Conservation (phyloP, 2,113 vertebrate genomes). For the Ramphastos sulfuratus region DNA sequence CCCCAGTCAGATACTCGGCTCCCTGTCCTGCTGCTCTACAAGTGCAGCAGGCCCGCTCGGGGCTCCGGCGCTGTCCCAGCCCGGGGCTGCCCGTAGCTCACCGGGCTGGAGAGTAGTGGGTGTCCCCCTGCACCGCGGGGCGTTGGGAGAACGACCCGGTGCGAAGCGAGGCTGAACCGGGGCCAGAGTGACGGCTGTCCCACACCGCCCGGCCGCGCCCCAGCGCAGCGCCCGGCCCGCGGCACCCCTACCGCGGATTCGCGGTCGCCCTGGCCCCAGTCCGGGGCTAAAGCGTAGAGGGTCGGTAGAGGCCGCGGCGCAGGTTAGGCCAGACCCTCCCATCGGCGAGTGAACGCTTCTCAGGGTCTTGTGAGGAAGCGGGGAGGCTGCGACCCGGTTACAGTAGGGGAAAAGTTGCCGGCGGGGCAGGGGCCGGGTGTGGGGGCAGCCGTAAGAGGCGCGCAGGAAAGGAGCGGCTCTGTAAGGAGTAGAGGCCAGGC, state of each 20-base stretch:
- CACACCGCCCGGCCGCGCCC: background rate
- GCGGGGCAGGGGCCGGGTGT: background rate
- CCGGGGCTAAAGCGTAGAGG: background rate
- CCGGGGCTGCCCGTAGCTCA: background rate
- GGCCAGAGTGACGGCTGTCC: background rate
- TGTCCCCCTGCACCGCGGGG: too few relatives aligned
- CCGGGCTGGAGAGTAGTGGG: background rate
- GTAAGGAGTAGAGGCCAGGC: background rate
- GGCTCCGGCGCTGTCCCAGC: background rate
- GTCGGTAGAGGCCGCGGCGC: background rate
- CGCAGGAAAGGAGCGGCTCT: background rate
- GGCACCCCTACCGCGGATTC: background rate
- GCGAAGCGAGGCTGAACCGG: background rate
- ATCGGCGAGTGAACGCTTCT: background rate
- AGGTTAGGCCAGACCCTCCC: background rate
- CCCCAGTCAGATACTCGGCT: too few relatives aligned
- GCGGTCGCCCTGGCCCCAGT: background rate
- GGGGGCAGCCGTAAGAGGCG: background rate
- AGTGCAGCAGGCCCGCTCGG: conserved; percentile 6
- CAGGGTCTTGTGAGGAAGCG: background rate
- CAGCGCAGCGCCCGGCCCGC: background rate
- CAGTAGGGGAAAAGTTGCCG: background rate
- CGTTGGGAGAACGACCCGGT: too few relatives aligned
- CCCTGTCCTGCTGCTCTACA: background rate
- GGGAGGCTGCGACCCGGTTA: background rate